Base-by-base conservation (phyloP, 2,888 invertebrate species). In the Dicranocentrus wangi region DNA sequence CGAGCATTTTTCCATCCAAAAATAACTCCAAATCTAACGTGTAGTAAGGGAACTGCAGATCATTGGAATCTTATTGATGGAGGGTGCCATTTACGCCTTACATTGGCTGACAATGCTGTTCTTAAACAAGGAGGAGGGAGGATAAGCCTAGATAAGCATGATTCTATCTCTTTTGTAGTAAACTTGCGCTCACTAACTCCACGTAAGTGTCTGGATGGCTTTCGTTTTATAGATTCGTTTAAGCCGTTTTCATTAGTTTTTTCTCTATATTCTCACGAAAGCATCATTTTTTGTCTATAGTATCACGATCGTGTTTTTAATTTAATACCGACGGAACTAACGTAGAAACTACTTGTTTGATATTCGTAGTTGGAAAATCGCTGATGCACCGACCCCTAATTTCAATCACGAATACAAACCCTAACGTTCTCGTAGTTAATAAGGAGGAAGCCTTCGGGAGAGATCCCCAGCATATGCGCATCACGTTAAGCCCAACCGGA, bases 41-140 rank as follows among this genome's bases (percentile, higher is more conserved):
- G 47, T n/a, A 13, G 13, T 39, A 5, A 8, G 39, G 13, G 15
- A n/a, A 47, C 5, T 10, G 15, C 2, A 5, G 47, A 47, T 15
- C 47, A 19, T 8, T 82, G 78, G 77, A 47, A 17, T 8, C 25
- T 72, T 21, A 23, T n/a, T 8, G 80, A 80, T 28, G 80, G 80
- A 1, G 80, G 82, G 0, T 83, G 83, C 43, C 83, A 83, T 47
- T 63, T 82, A 15, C 42, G 58, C 17, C 1, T 82, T n/a, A 27
- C 51, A 10, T 32, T 83, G 3, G 19, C 13, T 28, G 19, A 43
- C 1, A 79, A 83, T 47, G 63, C 72, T 0, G 72, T 82, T 13
- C 7, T 83, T 1, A 66, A 72, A 25, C 55, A 68, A 3, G 70
- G 71, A 39, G 83, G 83, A 15, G 76, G 76, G 0, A 23, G 69